Evolutionary conservation across 2,113 vertebrate genomes (phyloP), one percentile per base, ranked within the genome.

Genomic region (Gulo gulo): DNA sequence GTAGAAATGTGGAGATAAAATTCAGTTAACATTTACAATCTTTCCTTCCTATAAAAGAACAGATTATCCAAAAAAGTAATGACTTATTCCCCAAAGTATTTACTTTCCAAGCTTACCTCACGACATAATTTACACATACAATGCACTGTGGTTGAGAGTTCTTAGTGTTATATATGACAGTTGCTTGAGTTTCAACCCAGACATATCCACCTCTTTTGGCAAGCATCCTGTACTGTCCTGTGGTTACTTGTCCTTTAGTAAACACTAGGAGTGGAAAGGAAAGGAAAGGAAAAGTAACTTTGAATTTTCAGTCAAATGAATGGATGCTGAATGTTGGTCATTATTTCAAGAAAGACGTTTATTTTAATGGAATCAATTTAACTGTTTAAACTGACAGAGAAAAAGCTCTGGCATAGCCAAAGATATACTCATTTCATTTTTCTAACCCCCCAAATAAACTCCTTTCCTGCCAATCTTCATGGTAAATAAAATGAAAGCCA

Each of bases 161-260:
- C 99, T 99, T 99, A 98, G 98, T 99, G 99, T 99, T 99, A 98
- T 99, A 99, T 98, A 99, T 99, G 95, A 99, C 99, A 14, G 99
- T 99, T 96, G 99, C 99, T 99, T 99, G 99, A 84, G 99, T 99
- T 98, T 99, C 99, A 94, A 99, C 99, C 99, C 99, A 99, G 95
- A 99, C 99, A 81, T 99, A 99, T 93, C 99, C 99, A 91, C 99
- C 99, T 97, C 99, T 99, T 98, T 99, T 99, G 61, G 99, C 99
- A 98, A 99, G 98, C 99, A 99, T 99, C 95, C 99, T 99, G 98
- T 99, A 99, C 98, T 99, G 99, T 93, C 99, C 99, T 81, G 99
- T 99, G 97, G 99, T 99, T 95, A 99, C 99, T 97, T 99, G 99
- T 92, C 99, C 99, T 98, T 99, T 99, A 69, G 99, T 99, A 99